Evolutionary conservation across 2,797 vertebrate species (phyloP).

Genomic region (Sciurus vulgaris): DNA sequence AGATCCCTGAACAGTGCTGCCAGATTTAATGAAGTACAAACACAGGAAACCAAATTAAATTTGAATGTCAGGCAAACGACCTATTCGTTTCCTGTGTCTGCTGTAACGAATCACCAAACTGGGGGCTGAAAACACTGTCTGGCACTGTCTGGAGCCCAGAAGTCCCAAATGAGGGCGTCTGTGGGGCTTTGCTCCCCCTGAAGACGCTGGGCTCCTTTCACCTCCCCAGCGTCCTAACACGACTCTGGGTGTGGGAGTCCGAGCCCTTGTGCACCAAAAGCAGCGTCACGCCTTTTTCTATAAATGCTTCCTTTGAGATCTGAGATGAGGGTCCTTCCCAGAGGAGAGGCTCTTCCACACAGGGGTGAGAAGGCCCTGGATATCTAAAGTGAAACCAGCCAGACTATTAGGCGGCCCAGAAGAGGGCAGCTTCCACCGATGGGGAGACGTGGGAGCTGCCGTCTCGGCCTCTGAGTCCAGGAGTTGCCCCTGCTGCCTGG

Average conservation of each 20-base stretch:
- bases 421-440: fast-evolving
- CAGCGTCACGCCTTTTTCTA: not conserved
- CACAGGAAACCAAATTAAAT: not conserved
- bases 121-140: not conserved
- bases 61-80: not conserved
- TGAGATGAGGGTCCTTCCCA: not conserved
- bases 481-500: too few species aligned
- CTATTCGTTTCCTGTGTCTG: not conserved
- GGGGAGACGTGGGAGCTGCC: too few species aligned
- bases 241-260: not conserved
- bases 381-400: fast-evolving
- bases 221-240: not conserved
- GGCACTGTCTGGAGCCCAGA: not conserved
- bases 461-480: too few species aligned
- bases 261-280: too few species aligned
- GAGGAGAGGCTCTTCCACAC: fast-evolving
- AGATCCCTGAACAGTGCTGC: not conserved
- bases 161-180: too few species aligned
- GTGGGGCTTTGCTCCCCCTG: not conserved
- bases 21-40: not conserved
- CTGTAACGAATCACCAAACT: not conserved
- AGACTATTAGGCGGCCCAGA: not conserved
- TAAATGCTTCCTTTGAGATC: fast-evolving
- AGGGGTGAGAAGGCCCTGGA: not conserved
- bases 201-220: not conserved